phyloP scores from a whole-genome alignment of 2,113 vertebrate species.

The Podilymbus podiceps region DNA sequence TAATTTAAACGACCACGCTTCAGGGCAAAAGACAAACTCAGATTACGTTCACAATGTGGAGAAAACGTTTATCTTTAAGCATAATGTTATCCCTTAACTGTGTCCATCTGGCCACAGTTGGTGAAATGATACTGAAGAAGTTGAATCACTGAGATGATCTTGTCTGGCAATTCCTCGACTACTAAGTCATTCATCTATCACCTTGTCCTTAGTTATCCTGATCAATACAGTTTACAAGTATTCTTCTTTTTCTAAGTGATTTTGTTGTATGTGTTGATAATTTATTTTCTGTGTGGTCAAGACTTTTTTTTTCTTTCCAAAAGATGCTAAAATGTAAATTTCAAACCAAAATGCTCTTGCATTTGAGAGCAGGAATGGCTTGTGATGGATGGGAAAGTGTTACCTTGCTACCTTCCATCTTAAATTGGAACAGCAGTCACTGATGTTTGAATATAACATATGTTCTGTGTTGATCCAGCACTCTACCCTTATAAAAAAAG shows the following conservation, averaged over 20 bases:
- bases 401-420: background rate
- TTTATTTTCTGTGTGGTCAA: background rate
- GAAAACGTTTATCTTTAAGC: background rate
- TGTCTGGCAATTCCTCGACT: background rate
- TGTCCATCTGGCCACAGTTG: constrained; percentile 11
- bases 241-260: background rate
- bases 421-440: background rate
- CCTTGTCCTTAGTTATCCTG: background rate
- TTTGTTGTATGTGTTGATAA: background rate
- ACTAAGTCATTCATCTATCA: background rate
- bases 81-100: background rate
- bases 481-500: background rate
- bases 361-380: background rate
- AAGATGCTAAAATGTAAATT: background rate
- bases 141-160: background rate
- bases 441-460: background rate
- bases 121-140: background rate
- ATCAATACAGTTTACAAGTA: background rate
- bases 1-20: background rate
- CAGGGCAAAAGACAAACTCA: background rate
- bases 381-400: background rate
- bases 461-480: constrained; percentile 12
- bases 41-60: background rate
- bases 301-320: background rate
- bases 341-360: background rate